These are phyloP conservation scores for Grantiella picta DNA, from an alignment of 2,113 vertebrate genomes.

Conservation along the genomic window DNA sequence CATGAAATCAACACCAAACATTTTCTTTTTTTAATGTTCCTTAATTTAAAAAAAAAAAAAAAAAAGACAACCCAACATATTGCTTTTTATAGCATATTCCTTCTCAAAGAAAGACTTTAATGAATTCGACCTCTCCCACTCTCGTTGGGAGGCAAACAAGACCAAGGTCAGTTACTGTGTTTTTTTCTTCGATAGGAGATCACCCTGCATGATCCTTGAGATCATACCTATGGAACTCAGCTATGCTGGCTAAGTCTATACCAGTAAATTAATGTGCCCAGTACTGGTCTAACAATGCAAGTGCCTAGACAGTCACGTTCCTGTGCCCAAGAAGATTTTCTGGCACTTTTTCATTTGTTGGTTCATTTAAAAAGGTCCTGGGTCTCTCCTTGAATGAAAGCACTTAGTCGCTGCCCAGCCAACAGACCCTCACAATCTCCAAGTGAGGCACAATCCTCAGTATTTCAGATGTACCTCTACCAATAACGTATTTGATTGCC, in stretches of 20 bases:
- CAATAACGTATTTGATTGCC: not conserved
- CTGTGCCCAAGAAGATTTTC: not conserved
- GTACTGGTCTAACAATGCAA: not conserved
- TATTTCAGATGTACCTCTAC: not conserved
- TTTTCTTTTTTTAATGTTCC: fast-evolving
- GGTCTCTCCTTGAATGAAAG: not conserved
- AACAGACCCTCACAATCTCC: not conserved
- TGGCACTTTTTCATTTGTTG: not conserved
- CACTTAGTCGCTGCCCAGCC: not conserved
- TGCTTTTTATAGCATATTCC: not conserved
- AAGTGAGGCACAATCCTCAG: not conserved
- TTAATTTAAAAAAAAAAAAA: not conserved
- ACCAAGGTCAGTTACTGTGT: not conserved
- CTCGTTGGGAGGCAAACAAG: not conserved
- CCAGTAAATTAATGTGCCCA: not conserved
- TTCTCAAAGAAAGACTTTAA: not conserved
- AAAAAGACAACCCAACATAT: fast-evolving
- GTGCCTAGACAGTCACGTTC: not conserved
- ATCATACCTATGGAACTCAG: not conserved
- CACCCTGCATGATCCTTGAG: not conserved
- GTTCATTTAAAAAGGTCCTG: not conserved
- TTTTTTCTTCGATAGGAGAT: not conserved
- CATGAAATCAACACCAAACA: not conserved
- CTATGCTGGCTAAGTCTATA: not conserved
- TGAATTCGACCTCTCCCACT: not conserved